These are phyloP conservation scores for Aphelinus certus DNA, from an alignment of 1,140 invertebrate species.

Conservation along the genomic window DNA sequence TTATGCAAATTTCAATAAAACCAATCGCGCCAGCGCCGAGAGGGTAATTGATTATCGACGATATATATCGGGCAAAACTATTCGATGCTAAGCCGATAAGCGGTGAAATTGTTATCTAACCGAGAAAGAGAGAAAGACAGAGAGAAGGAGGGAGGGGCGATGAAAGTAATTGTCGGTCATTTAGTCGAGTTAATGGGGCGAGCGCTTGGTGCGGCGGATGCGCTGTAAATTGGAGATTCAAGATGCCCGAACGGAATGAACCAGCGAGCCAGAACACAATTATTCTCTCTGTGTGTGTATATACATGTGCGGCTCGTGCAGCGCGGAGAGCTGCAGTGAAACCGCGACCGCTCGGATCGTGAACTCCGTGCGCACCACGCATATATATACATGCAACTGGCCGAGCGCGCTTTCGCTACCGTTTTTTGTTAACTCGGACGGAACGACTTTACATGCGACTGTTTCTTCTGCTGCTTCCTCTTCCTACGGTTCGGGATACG, in stretches of 20 bases:
- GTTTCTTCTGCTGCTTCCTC: no score
- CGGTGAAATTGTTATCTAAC: constrained; percentile 25
- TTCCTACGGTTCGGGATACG: no score
- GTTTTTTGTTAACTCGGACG: neutral
- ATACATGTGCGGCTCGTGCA: neutral
- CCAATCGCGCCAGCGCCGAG: no score
- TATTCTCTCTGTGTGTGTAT: neutral
- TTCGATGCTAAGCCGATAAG: neutral
- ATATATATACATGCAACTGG: no score
- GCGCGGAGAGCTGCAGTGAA: constrained; percentile 4
- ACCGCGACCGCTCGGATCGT: neutral
- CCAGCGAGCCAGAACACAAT: constrained; percentile 13
- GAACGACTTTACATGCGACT: neutral
- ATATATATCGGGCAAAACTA: no score
- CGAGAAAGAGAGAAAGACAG: neutral
- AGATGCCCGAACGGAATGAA: constrained; percentile 10
- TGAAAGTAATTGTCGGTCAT: constrained; percentile 23
- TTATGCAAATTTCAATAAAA: no score
- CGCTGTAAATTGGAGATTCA: constrained; percentile 34
- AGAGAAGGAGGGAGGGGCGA: neutral
- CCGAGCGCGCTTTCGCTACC: neutral
- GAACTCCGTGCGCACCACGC: no score
- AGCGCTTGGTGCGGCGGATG: constrained; percentile 6
- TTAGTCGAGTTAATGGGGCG: constrained; percentile 28
- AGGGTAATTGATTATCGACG: no score